Evolutionary conservation across 1,140 invertebrate species (phyloP), one percentile per base, ranked within the genome.

Genomic region (Drosophila lacertosa): DNA sequence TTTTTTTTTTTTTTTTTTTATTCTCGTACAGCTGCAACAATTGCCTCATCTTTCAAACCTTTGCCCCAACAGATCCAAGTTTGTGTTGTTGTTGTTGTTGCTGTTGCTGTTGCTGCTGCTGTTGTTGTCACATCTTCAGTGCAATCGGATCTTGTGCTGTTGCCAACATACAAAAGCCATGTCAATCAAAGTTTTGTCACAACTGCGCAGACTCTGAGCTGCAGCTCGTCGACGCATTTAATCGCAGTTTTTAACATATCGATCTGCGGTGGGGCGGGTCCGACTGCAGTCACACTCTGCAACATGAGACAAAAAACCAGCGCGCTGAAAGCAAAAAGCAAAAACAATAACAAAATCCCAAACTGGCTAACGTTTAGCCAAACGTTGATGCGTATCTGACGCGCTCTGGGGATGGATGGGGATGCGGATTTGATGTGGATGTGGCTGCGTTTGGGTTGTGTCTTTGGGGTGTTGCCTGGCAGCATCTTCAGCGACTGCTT

Each of bases 101-200:
- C 35, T 71, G 24, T n/a, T n/a, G 32, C 2, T 35, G 32, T 33
- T 33, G 32, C 3, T 33, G 22, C 16, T 24, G 44, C 39, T 60
- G 32, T 60, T 45, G 15, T 54, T 37, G 20, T 40, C 47, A 66
- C 60, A 54, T 54, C 50, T 39, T 37, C 50, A 39, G 33, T 40
- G 40, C 37, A 55, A 45, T 59, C 29, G 53, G 69, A 71, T 67
- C 66, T 71, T 13, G 9, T 63, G 66, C 24, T 63, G 50, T 65
- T 66, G 66, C 50, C 58, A 42, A 44, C 74, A 72, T 63, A 77
- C 74, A 83, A 83, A 83, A 77, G 74, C 55, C 57, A 72, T 88
- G 81, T 86, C 81, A 86, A 86, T 86, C 81, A 86, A 86, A 88
- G 80, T 78, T 73, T 81, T 81, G 72, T 81, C 73, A 76, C 69